Evolutionary conservation across 2,888 invertebrate species (phyloP), one percentile per base, ranked within the genome.

Genomic region (Catocala sponsa): DNA sequence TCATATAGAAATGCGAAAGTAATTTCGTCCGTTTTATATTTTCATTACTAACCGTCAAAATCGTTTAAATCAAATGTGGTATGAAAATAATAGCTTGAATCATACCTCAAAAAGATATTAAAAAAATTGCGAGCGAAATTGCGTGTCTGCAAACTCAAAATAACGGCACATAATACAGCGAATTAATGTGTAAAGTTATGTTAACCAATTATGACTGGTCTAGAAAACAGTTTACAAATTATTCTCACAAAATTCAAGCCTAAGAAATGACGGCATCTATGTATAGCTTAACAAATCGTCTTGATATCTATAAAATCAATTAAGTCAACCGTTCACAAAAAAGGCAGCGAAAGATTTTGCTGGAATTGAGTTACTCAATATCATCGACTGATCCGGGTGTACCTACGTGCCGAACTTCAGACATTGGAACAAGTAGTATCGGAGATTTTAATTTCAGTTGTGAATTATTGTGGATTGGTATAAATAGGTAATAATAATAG

Each of bases 281-380:
- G 15, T 44, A 48, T 55, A 50, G 32, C 61, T 68, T 65, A 59
- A 65, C 47, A 75, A 75, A 75, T 73, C 57, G 50, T 5, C 9
- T 41, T 59, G 50, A 68, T 57, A 55, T 71, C 61, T 65, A 65
- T 61, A 46, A 65, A 75, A 75, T 73, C 68, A 72, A 73, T 73
- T 65, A 75, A 48, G 2, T 13, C 33, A 25, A 41, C 15, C 35
- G 50, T 52, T 49, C 44, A 49, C 46, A 59, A 53, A 61, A 68
- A 63, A 63, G 15, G 9, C 74, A 55, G 59, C 50, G 47, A 49
- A 57, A 43, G 42, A 52, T 47, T 62, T 49, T 35, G 46, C 49
- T 33, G 44, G 50, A 50, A 58, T 54, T 62, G 56, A 25, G 53
- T 25, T 25, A 54, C 49, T 61, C 48, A 25, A 51, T 55, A 55